Evolutionary conservation across 2,797 vertebrate species (phyloP).

Genomic region (Rhinophrynus dorsalis): DNA sequence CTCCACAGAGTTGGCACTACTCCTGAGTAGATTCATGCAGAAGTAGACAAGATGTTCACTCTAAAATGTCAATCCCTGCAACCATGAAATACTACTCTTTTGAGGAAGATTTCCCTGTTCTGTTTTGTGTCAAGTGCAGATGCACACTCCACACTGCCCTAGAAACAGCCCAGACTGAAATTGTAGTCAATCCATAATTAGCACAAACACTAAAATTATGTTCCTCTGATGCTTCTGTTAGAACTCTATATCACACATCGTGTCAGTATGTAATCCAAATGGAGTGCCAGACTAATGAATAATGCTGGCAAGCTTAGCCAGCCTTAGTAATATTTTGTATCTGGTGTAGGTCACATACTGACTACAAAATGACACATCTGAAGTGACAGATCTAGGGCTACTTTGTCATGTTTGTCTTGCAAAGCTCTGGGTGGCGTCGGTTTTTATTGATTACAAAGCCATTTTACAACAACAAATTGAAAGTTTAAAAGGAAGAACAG

Average conservation of each 20-base stretch:
- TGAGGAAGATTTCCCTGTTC: too few species aligned
- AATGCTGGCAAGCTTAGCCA: slow-evolving; percentile 7
- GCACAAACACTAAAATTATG: slow-evolving; percentile 4
- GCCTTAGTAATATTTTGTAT: slow-evolving; percentile 17
- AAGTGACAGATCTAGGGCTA: slow-evolving; percentile 21
- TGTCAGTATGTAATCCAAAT: neutral
- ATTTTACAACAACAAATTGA: slow-evolving; percentile 19
- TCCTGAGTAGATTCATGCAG: too few species aligned
- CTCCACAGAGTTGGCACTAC: too few species aligned
- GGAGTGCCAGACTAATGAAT: slow-evolving; percentile 16
- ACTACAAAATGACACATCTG: slow-evolving; percentile 16
- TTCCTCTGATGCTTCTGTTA: neutral
- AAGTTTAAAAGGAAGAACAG: slow-evolving; percentile 18
- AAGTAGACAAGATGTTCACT: too few species aligned
- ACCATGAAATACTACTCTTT: too few species aligned
- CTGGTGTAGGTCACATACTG: slow-evolving; percentile 20
- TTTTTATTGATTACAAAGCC: slow-evolving; percentile 29
- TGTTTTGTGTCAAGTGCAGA: too few species aligned
- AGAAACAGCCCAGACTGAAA: too few species aligned
- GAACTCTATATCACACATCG: slow-evolving; percentile 6
- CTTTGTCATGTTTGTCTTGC: neutral
- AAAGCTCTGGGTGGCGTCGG: slow-evolving; percentile 8
- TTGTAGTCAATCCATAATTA: neutral
- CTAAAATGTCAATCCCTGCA: too few species aligned
- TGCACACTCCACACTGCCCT: too few species aligned